phyloP scores from a whole-genome alignment of 2,888 invertebrate genomes.

The Scotopteryx bipunctaria region DNA sequence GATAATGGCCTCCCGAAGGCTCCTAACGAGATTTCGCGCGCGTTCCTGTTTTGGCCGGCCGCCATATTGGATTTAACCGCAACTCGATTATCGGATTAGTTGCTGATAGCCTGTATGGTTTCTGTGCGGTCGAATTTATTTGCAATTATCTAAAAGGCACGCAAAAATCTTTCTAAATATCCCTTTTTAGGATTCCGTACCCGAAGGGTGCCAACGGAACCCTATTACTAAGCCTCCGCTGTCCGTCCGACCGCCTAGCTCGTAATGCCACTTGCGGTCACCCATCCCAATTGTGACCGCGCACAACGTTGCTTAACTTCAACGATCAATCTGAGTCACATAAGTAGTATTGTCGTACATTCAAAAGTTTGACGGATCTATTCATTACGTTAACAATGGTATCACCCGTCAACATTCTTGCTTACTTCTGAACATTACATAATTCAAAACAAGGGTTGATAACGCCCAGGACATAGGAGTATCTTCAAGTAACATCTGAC shows the following conservation, averaged over 20 bases:
- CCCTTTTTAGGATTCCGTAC: too few relatives aligned
- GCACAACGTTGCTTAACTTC: too few relatives aligned
- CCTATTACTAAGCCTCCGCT: too few relatives aligned
- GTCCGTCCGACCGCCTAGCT: too few relatives aligned
- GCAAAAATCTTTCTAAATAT: neutral
- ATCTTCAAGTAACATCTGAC: too few relatives aligned
- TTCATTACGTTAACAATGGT: neutral
- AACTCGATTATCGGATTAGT: conserved; percentile 63
- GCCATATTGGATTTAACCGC: conserved; percentile 63
- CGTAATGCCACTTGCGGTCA: too few relatives aligned
- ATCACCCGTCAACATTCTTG: neutral
- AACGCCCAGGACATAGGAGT: neutral
- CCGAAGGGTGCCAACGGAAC: too few relatives aligned
- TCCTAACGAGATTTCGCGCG: conserved; percentile 31
- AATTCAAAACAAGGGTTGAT: neutral
- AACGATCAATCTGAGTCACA: neutral
- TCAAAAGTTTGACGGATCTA: neutral
- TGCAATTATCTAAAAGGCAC: conserved; percentile 19
- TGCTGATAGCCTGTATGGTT: conserved; percentile 48
- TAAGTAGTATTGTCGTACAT: too few relatives aligned
- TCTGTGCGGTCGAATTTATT: conserved; percentile 39
- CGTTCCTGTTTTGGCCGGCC: conserved; percentile 39
- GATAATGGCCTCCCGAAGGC: conserved; percentile 3
- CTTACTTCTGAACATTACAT: neutral
- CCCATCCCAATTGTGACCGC: too few relatives aligned